Evolutionary conservation across 1,140 invertebrate species (phyloP).

Genomic region (Drosophila bocki): DNA sequence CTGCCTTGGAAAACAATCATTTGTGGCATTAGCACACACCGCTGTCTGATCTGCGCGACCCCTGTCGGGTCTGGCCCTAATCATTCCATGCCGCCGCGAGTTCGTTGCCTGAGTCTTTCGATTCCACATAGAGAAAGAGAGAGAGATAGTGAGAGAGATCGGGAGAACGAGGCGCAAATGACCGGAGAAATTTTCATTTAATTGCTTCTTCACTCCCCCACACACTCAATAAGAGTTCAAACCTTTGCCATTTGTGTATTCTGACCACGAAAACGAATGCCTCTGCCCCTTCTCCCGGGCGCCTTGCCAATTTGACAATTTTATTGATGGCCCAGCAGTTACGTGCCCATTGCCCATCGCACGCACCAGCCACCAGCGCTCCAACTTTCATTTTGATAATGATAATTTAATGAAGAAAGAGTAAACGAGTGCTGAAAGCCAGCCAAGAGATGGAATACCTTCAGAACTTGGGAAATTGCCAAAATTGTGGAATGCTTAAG

Average conservation of each 20-base stretch:
- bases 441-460: not conserved
- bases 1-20: conserved; percentile 39
- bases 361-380: conserved; percentile 14
- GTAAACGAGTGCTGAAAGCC: not conserved
- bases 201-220: conserved; percentile 20
- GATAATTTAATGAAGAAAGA: conserved; percentile 54
- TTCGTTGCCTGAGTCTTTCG: conserved; percentile 70
- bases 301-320: conserved; percentile 78
- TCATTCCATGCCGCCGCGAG: conserved; percentile 30
- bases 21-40: conserved; percentile 37
- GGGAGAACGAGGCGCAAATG: conserved; percentile 1
- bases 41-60: conserved; percentile 26
- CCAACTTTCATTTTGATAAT: conserved; percentile 59
- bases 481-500: too few relatives aligned
- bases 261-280: conserved; percentile 35
- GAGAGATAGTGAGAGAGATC: not conserved
- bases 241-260: conserved; percentile 33
- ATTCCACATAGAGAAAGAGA: not conserved
- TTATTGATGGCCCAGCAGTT: conserved; percentile 67
- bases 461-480: not conserved
- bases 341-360: conserved; percentile 65
- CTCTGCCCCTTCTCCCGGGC: conserved; percentile 3
- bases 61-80: conserved; percentile 34
- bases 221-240: conserved; percentile 23
- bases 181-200: conserved; percentile 54